Evolutionary conservation across 2,888 invertebrate species (phyloP), one percentile per base, ranked within the genome.

Genomic region (Amitus sp.): DNA sequence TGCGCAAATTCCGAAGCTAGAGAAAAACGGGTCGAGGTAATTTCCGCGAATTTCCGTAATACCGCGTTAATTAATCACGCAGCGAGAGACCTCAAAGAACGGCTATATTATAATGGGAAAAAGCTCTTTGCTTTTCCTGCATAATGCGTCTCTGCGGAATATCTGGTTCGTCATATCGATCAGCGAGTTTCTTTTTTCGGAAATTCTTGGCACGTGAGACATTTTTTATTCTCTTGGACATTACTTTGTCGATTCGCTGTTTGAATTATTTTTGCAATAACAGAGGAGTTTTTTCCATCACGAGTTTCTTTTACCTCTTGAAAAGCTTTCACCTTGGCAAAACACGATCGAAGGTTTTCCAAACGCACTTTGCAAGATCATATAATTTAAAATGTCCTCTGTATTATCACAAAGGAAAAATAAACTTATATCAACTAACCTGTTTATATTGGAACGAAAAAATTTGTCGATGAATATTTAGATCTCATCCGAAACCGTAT

Each of bases 161-260:
- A 39, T 39, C 39, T 15, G 15, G 39, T 13, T 13, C 39, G 15
- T 4, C 39, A 13, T 39, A 39, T 39, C 39, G 39, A 39, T 17
- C 39, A 3, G 15, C 12, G 39, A 34, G 34, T 4, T 6, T 34
- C 34, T n/a, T 23, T 23, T 23, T 5, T 5, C 23, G 23, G 7
- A 23, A 80, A 47, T 56, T 34, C 39, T 9, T 17, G 37, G 46
- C 49, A 52, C 42, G 28, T 12, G 37, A 40, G 30, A 37, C 33
- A 33, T 27, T 7, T 37, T 37, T 37, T 37, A n/a, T 37, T 39
- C 18, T 17, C 15, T 4, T 17, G 39, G 39, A 39, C n/a, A n/a
- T 27, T 6, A 33, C 7, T 7, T 23, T 23, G 23, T 23, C 3
- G 33, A 9, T 33, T 6, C 33, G n/a, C 33, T 33, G 33, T 23